Evolutionary conservation across 1,140 invertebrate genomes (phyloP).

Genomic region (Lineus longissimus): DNA sequence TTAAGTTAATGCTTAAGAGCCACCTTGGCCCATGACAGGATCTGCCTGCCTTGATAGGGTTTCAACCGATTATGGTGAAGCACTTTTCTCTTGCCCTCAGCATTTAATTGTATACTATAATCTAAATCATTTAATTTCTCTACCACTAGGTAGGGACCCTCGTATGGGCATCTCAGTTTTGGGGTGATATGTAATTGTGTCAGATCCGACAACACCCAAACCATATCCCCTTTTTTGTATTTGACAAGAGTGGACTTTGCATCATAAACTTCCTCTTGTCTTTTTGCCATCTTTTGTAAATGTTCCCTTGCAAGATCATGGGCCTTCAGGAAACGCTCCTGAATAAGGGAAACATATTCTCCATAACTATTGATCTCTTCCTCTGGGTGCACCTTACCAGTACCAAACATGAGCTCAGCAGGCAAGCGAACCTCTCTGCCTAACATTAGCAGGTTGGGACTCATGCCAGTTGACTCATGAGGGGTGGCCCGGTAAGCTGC

Average conservation of each 20-base stretch:
- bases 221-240: neutral
- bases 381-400: too few species aligned
- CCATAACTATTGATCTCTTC: too few species aligned
- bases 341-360: too few species aligned
- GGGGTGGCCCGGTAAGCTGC: neutral
- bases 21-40: too few species aligned
- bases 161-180: neutral
- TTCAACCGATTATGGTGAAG: constrained; percentile 19
- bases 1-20: too few species aligned
- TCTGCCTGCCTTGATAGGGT: constrained; percentile 11
- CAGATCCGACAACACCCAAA: neutral
- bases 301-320: too few species aligned
- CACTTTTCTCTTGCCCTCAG: constrained; percentile 1
- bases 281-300: too few species aligned
- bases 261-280: too few species aligned
- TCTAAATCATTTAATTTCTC: constrained; percentile 6
- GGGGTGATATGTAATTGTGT: neutral
- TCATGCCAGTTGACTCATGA: neutral
- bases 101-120: constrained; percentile 9
- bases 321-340: too few species aligned
- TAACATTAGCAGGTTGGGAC: neutral
- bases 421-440: neutral
- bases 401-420: neutral
- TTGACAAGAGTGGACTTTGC: neutral
- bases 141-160: constrained; percentile 10